phyloP scores from a whole-genome alignment of 2,113 vertebrate genomes.

The Cyprinodon variegatus region DNA sequence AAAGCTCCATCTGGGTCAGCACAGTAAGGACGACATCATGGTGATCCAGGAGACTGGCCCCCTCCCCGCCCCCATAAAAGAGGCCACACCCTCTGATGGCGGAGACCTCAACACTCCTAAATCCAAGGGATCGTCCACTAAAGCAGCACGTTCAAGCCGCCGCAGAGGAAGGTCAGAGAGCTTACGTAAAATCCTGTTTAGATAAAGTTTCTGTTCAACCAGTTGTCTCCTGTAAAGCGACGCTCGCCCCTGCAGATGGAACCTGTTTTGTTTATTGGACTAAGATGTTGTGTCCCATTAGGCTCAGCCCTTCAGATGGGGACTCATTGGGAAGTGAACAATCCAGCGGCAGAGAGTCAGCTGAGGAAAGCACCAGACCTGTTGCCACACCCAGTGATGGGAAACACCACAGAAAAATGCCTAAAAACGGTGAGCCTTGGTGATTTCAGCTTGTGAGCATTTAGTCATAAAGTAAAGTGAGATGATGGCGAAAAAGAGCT shows the following conservation, averaged over 20 bases:
- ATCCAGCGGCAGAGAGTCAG: constrained; percentile 89
- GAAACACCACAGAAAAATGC: constrained; percentile 81
- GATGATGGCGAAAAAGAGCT: background rate
- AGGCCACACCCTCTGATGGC: constrained; percentile 89
- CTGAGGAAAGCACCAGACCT: constrained; percentile 84
- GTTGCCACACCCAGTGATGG: constrained; percentile 79
- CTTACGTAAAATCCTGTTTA: background rate
- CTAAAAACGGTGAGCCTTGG: constrained; percentile 81
- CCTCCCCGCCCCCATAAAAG: constrained; percentile 86
- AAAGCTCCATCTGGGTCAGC: constrained; percentile 96
- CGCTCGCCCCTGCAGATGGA: background rate
- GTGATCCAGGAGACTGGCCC: constrained; percentile 92
- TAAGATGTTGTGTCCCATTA: constrained; percentile 47
- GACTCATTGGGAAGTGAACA: constrained; percentile 93
- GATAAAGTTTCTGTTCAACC: background rate
- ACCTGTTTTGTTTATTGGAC: background rate
- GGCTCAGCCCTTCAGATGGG: constrained; percentile 91
- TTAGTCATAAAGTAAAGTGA: too few relatives aligned
- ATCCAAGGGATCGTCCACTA: constrained; percentile 86
- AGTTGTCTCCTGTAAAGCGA: background rate
- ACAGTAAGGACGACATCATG: constrained; percentile 94
- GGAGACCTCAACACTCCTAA: constrained; percentile 92
- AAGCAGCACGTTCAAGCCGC: constrained; percentile 82
- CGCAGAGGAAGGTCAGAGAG: constrained; percentile 86
- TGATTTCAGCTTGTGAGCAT: constrained; percentile 11